These are phyloP conservation scores for Lamproptera curius DNA, from an alignment of 2,888 invertebrate species.

Conservation along the genomic window DNA sequence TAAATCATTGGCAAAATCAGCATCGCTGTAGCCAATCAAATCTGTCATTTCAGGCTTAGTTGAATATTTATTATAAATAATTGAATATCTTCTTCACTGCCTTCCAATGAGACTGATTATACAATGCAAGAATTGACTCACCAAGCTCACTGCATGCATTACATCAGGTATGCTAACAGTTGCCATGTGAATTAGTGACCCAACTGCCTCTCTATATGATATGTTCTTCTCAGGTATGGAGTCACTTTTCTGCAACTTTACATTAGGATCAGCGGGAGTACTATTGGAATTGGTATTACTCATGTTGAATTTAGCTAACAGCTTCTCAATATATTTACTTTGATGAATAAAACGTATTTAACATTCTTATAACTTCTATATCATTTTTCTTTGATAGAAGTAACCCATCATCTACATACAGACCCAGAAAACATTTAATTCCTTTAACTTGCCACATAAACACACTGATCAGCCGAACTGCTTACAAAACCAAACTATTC, in stretches of 20 bases:
- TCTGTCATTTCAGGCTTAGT: slow-evolving; percentile 17
- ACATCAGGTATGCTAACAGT: slow-evolving; percentile 21
- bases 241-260: slow-evolving; percentile 6
- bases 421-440: slow-evolving; percentile 6
- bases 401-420: slow-evolving; percentile 20
- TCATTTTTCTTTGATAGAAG: neutral
- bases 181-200: slow-evolving; percentile 23
- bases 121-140: slow-evolving; percentile 21
- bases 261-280: slow-evolving; percentile 19
- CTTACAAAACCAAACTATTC: slow-evolving; percentile 16
- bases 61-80: slow-evolving; percentile 22
- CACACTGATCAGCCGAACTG: slow-evolving; percentile 16
- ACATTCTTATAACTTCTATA: slow-evolving; percentile 6
- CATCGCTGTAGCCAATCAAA: slow-evolving; percentile 3
- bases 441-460: slow-evolving; percentile 15
- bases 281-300: slow-evolving; percentile 10
- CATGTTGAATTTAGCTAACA: slow-evolving; percentile 22
- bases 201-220: slow-evolving; percentile 25
- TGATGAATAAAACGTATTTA: slow-evolving; percentile 19
- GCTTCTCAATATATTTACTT: slow-evolving; percentile 18
- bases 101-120: slow-evolving; percentile 21
- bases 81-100: slow-evolving; percentile 21
- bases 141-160: slow-evolving; percentile 20
- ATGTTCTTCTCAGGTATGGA: neutral
- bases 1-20: slow-evolving; percentile 11